These are phyloP conservation scores for Salvelinus alpinus DNA, from an alignment of 2,113 vertebrate genomes.

Conservation along the genomic window DNA sequence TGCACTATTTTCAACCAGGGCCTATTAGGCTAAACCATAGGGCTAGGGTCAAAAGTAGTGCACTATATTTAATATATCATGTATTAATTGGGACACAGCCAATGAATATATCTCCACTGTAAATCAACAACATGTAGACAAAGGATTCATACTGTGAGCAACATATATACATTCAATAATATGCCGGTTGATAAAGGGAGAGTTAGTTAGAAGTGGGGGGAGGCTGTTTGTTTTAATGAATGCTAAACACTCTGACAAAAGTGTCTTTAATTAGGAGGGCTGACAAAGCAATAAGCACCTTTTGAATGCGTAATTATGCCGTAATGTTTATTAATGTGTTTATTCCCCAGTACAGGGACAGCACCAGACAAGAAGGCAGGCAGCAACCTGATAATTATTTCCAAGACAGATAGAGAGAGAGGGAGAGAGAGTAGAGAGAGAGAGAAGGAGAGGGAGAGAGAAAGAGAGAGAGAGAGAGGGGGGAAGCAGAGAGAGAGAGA, in stretches of 20 bases:
- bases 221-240: slow-evolving; percentile 33
- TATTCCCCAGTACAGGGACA: slow-evolving; percentile 48
- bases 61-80: no score
- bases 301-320: slow-evolving; percentile 59
- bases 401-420: slow-evolving; percentile 44
- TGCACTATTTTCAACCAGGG: no score
- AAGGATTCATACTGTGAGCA: not conserved
- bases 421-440: not conserved
- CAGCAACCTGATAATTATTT: slow-evolving; percentile 54
- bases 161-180: not conserved
- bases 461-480: not conserved
- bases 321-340: slow-evolving; percentile 76
- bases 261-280: slow-evolving; percentile 62
- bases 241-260: slow-evolving; percentile 62
- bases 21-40: no score
- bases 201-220: not conserved
- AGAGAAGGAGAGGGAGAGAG: not conserved
- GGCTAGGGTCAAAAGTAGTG: no score
- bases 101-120: no score
- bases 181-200: not conserved
- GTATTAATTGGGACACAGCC: no score
- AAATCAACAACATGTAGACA: not conserved
- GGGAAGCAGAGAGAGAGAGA: not conserved
- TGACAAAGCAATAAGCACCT: slow-evolving; percentile 58
- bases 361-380: not conserved